Percentiles rank a stretch among this genome's conserved stretches.
Evolutionary conservation across 2,113 vertebrate species (phyloP).

Genomic region (Otis tarda): DNA sequence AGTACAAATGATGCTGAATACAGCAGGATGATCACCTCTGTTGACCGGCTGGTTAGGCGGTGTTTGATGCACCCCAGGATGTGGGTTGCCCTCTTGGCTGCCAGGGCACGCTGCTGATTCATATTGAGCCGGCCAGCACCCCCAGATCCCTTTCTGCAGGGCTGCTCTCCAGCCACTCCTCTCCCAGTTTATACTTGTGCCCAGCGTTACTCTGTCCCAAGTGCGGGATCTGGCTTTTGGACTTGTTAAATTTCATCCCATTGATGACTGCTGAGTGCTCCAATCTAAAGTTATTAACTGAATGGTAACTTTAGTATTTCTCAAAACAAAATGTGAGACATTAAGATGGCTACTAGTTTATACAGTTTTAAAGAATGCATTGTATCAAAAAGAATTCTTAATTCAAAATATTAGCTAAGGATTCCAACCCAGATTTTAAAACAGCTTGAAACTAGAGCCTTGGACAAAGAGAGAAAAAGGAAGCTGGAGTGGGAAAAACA

Average conservation of each 20-base stretch:
- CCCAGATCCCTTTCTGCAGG: background rate
- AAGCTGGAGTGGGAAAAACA: fast-evolving
- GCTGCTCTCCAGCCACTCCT: background rate
- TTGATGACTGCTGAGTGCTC: no score
- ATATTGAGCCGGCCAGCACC: background rate
- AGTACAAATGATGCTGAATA: background rate
- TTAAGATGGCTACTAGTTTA: background rate
- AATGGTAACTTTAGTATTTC: background rate
- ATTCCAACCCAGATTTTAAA: background rate
- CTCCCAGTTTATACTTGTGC: no score
- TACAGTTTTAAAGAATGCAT: background rate
- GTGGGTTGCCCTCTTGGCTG: background rate
- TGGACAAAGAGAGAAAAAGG: background rate
- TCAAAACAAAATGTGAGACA: background rate
- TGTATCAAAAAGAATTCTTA: background rate
- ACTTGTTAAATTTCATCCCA: background rate
- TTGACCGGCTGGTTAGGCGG: background rate
- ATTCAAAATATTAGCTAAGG: background rate
- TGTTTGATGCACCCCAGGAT: background rate
- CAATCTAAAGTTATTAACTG: background rate
- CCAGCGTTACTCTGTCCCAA: background rate
- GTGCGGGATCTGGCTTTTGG: background rate
- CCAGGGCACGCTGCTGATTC: background rate
- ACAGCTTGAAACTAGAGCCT: background rate
- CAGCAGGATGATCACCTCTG: fast-evolving